These are phyloP conservation scores for Callorhinus ursinus DNA, from an alignment of 2,113 vertebrate genomes.

Conservation along the genomic window DNA sequence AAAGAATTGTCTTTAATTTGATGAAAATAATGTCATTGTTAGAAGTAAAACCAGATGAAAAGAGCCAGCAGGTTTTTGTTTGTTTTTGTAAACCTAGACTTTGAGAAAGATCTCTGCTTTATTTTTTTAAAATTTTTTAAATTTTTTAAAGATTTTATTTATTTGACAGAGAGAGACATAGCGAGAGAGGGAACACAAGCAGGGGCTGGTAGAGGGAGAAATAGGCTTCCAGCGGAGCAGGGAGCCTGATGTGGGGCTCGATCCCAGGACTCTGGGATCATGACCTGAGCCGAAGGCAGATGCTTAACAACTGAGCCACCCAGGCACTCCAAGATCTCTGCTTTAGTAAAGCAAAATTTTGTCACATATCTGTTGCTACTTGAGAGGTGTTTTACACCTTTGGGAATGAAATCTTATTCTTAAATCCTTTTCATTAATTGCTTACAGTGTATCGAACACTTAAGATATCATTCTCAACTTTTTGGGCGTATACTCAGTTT, in stretches of 20 bases:
- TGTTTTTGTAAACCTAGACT: background rate
- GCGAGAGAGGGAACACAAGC: too few species aligned
- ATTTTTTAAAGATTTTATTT: too few species aligned
- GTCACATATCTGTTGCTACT: background rate
- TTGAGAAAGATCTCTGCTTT: background rate
- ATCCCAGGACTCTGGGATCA: too few species aligned
- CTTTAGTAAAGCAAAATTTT: constrained; percentile 7
- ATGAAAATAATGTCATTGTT: background rate
- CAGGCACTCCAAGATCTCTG: background rate
- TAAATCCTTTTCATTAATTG: constrained; percentile 4
- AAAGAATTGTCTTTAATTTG: constrained; percentile 26
- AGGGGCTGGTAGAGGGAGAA: too few species aligned
- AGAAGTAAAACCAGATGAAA: constrained; percentile 42
- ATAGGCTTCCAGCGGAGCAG: too few species aligned
- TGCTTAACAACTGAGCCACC: too few species aligned
- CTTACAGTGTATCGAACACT: background rate
- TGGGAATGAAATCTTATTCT: constrained; percentile 2
- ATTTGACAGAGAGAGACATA: too few species aligned
- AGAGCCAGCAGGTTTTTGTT: background rate
- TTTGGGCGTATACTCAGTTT: background rate
- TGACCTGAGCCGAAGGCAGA: too few species aligned
- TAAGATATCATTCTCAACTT: background rate
- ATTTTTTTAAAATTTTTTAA: background rate
- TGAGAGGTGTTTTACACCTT: background rate
- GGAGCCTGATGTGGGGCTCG: too few species aligned